Base-by-base conservation (phyloP, 2,888 invertebrate genomes). In the Tridacna crocea region DNA sequence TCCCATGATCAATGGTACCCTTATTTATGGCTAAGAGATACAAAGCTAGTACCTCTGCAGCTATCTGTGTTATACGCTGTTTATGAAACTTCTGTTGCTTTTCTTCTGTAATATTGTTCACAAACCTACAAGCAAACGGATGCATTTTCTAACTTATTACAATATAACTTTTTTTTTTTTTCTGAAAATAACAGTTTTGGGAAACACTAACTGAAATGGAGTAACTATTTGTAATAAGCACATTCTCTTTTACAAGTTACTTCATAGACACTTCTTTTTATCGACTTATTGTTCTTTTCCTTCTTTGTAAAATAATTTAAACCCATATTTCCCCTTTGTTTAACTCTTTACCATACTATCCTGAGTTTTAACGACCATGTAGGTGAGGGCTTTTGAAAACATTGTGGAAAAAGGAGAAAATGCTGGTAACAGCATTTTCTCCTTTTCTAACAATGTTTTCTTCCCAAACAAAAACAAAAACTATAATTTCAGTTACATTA, bases 21-120 rank as follows among this genome's bases (percentile, higher is more conserved):
- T 4, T 36, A 36, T 36, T 36, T 36, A 8, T 4, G 2, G 36
- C 8, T 36, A 36, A 2, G 36, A 36, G 36, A 36, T 36, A 36
- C 2, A 36, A 36, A 55, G 55, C 19, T 10, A 3, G 10, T 24
- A 70, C 70, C 70, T 70, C 70, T 26, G 70, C 22, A 22, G 51
- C 70, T 51, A 70, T 47, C 11, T 70, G 22, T 26, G 26, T 17
- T 8, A 70, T 11, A 22, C 51, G 22, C 47, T 51, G 27, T 51
- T 47, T 70, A 15, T 70, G 11, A 13, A 70, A 46, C 22, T 46
- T 70, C 47, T 24, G 22, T 17, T 70, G 70, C 24, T 24, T 70
- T 51, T 70, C 70, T 51, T 70, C 70, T 24, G 70, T 70, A 4
- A 70, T 70, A 26, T 70, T 70, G 51, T 70, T 70, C 12, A 70